Evolutionary conservation across 2,888 invertebrate genomes (phyloP).

Genomic region (Maniola hyperantus): DNA sequence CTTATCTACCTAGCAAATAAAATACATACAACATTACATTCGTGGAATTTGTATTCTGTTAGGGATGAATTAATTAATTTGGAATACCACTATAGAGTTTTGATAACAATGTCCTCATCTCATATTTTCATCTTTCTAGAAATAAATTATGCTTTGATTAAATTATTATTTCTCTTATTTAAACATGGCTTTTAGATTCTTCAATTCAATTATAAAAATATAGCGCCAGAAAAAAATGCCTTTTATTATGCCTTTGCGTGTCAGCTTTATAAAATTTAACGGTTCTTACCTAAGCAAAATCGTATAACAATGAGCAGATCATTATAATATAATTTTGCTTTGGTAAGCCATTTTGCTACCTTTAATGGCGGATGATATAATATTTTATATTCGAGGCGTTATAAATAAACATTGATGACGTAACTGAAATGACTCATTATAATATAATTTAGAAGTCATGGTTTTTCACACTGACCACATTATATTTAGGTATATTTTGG

Average conservation of each 20-base stretch:
- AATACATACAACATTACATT: neutral
- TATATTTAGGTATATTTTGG: neutral
- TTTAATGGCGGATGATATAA: slow-evolving; percentile 8
- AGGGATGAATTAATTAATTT: too few species aligned
- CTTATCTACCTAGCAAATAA: neutral
- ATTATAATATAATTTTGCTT: slow-evolving; percentile 3
- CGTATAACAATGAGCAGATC: neutral
- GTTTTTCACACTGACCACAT: neutral
- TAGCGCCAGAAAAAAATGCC: neutral
- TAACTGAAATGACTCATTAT: slow-evolving; percentile 21
- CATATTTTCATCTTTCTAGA: neutral
- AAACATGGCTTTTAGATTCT: neutral
- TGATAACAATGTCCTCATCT: neutral
- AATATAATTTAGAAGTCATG: too few species aligned
- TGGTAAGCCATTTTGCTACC: slow-evolving; percentile 8
- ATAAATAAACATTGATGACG: slow-evolving; percentile 22
- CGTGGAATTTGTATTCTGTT: neutral
- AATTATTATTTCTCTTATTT: neutral
- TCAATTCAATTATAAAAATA: neutral
- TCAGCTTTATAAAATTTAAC: neutral
- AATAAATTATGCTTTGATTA: neutral
- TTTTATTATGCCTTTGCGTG: neutral
- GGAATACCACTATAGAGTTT: neutral
- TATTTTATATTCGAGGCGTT: slow-evolving; percentile 2
- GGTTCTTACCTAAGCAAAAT: neutral